A percentile compares a stretch with the other conserved stretches of the same genome.
phyloP scores from a whole-genome alignment of 2,888 invertebrate genomes.

The Oligia latruncula region DNA sequence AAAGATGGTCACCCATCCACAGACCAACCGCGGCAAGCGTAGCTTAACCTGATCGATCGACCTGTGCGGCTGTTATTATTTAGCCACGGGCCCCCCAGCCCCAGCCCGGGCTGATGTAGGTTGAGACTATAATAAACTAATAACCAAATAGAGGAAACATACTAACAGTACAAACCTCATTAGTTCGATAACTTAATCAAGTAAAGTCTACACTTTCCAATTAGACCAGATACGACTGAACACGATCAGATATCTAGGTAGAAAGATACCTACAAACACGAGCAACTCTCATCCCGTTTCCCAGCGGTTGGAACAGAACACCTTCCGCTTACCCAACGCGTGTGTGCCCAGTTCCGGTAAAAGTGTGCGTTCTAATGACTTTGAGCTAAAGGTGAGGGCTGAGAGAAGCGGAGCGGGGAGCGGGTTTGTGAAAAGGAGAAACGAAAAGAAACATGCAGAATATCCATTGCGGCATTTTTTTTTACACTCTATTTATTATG shows the following conservation, averaged over 20 bases:
- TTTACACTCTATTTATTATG: no score
- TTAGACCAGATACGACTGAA: background rate
- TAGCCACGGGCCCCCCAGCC: no score
- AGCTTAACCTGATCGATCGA: no score
- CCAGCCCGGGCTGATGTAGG: no score
- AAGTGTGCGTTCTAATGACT: constrained; percentile 63
- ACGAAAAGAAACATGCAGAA: background rate
- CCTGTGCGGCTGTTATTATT: no score
- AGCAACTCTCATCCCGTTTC: constrained; percentile 3
- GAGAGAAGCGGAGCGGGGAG: constrained; percentile 42
- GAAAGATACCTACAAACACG: background rate
- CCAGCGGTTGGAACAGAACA: constrained; percentile 32
- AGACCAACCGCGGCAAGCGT: no score
- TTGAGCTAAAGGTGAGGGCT: background rate
- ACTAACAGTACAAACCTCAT: background rate
- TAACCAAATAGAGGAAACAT: background rate
- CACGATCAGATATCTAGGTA: constrained; percentile 6
- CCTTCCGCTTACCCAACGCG: constrained; percentile 46
- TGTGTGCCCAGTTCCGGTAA: constrained; percentile 59
- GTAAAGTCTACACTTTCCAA: background rate
- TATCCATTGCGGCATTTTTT: background rate
- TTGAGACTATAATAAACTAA: background rate
- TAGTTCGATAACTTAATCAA: background rate
- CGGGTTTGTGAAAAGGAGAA: background rate
- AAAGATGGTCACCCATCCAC: no score